Evolutionary conservation across 2,888 invertebrate genomes (phyloP).

Genomic region (Amiota communis): DNA sequence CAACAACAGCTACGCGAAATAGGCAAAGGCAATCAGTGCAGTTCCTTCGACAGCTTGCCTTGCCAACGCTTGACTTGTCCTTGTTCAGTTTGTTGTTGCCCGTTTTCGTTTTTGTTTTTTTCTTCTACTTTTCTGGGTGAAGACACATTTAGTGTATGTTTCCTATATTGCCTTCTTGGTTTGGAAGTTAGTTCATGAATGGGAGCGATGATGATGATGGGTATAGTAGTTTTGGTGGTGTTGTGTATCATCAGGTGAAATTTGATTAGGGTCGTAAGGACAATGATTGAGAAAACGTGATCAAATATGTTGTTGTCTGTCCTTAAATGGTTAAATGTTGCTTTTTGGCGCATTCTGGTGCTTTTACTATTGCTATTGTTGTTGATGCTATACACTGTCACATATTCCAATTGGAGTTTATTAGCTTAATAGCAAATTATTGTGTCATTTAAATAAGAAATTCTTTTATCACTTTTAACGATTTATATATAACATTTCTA

Average conservation of each 20-base stretch:
- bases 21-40: conserved; percentile 59
- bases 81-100: conserved; percentile 15
- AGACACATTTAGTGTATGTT: neutral
- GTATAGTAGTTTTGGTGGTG: no score
- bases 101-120: neutral
- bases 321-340: conserved; percentile 64
- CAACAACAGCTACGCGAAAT: conserved; percentile 1
- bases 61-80: neutral
- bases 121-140: neutral
- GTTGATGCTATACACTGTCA: neutral
- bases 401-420: conserved; percentile 20
- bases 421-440: neutral
- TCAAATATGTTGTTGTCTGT: conserved; percentile 60
- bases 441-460: neutral
- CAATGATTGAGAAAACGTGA: conserved; percentile 71
- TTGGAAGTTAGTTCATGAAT: no score
- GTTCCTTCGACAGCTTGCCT: conserved; percentile 32
- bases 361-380: conserved; percentile 17
- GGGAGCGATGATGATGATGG: no score
- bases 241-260: conserved; percentile 68
- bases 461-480: neutral
- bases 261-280: conserved; percentile 71
- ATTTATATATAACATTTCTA: neutral
- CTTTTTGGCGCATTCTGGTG: conserved; percentile 47
- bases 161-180: no score